Evolutionary conservation across 2,113 vertebrate species (phyloP).

Genomic region (Himantopus leucocephalus): DNA sequence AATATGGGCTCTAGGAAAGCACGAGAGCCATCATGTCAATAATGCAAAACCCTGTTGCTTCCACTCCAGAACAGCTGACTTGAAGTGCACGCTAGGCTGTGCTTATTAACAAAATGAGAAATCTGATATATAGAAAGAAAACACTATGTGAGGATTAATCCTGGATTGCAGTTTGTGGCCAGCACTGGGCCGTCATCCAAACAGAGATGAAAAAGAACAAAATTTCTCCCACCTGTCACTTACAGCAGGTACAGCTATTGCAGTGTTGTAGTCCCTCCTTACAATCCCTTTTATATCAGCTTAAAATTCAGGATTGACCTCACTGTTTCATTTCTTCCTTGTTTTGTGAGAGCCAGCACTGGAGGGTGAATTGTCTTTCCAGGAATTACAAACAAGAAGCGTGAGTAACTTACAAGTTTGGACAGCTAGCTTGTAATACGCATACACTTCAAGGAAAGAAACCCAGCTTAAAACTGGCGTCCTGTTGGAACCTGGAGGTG

Average conservation of each 20-base stretch:
- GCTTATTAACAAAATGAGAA: constrained; percentile 81
- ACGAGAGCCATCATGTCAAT: constrained; percentile 66
- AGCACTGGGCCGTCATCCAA: constrained; percentile 70
- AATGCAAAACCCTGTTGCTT: constrained; percentile 71
- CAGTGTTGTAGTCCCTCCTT: not conserved
- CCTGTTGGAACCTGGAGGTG: not conserved
- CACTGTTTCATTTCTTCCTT: constrained; percentile 56
- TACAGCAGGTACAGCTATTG: constrained; percentile 54
- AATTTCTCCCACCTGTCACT: constrained; percentile 67
- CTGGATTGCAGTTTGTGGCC: constrained; percentile 65
- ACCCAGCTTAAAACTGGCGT: not conserved
- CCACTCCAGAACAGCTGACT: constrained; percentile 77
- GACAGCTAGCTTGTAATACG: constrained; percentile 64
- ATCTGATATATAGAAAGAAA: constrained; percentile 79
- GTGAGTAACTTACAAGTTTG: constrained; percentile 67
- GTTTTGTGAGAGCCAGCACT: constrained; percentile 42
- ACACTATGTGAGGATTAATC: constrained; percentile 76
- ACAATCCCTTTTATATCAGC: constrained; percentile 30
- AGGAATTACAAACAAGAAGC: constrained; percentile 69
- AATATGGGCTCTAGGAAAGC: constrained; percentile 43
- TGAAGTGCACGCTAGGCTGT: constrained; percentile 63
- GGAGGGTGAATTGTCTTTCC: constrained; percentile 72
- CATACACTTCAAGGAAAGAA: constrained; percentile 34
- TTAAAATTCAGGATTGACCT: constrained; percentile 60
- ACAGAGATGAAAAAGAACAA: constrained; percentile 16